Evolutionary conservation across 2,888 invertebrate species (phyloP).

Genomic region (Drosophila percnosoma): DNA sequence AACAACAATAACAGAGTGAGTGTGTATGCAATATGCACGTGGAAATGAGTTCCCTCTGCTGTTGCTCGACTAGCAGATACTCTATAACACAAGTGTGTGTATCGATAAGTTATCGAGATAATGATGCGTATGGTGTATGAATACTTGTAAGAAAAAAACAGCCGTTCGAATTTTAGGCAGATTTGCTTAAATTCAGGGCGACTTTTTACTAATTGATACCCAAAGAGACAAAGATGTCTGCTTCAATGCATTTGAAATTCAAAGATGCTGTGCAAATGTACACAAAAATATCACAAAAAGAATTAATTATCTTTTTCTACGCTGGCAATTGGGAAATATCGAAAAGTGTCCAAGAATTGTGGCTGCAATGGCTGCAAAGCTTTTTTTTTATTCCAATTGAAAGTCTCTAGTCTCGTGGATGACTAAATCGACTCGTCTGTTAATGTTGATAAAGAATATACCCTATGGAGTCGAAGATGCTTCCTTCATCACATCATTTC

Average conservation of each 20-base stretch:
- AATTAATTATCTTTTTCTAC: not conserved
- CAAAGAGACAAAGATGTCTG: not conserved
- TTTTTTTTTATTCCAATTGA: not conserved
- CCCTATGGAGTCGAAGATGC: not conserved
- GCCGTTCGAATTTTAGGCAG: too few relatives aligned
- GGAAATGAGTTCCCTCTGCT: not conserved
- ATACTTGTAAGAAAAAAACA: too few relatives aligned
- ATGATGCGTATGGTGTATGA: not conserved
- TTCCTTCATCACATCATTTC: not conserved
- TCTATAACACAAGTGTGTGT: not conserved
- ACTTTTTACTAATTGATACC: too few relatives aligned
- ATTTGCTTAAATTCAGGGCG: too few relatives aligned
- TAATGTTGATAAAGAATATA: not conserved
- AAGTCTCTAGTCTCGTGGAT: not conserved
- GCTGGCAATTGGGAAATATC: slow-evolving; percentile 52
- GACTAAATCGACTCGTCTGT: not conserved
- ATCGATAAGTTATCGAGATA: not conserved
- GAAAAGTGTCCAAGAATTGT: slow-evolving; percentile 17
- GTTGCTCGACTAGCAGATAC: not conserved
- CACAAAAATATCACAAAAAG: not conserved
- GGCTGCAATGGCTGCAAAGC: slow-evolving; percentile 40
- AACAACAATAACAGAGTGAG: not conserved
- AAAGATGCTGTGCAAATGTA: not conserved
- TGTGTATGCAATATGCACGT: too few relatives aligned
- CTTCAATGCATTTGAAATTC: too few relatives aligned